phyloP scores from a whole-genome alignment of 2,113 vertebrate species.

The Calyptommatus sinebrachiatus region DNA sequence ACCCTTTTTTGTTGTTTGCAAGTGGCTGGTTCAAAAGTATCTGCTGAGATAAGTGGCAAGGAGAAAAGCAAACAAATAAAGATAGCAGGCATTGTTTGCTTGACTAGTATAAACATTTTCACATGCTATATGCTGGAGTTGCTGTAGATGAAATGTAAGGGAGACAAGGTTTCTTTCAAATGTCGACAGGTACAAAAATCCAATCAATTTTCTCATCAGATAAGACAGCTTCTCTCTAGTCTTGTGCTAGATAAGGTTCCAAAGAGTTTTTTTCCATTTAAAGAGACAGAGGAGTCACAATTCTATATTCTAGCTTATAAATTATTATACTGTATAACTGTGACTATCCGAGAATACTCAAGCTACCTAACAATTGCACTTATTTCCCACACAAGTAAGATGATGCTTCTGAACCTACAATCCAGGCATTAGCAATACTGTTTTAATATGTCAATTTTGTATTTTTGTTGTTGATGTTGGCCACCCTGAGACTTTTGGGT shows the following conservation, averaged over 20 bases:
- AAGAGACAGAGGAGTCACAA: constrained; percentile 28
- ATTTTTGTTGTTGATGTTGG: too few relatives aligned
- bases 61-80: constrained; percentile 7
- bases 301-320: constrained; percentile 31
- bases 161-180: constrained; percentile 38
- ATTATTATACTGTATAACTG: constrained; percentile 6
- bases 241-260: constrained; percentile 24
- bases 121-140: background rate
- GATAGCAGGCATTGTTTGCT: constrained; percentile 30
- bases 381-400: too few relatives aligned
- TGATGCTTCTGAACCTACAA: too few relatives aligned
- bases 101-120: constrained; percentile 36
- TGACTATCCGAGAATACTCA: background rate
- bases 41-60: background rate
- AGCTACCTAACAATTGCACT: too few relatives aligned
- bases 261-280: constrained; percentile 8
- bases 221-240: constrained; percentile 32
- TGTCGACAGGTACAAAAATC: constrained; percentile 43
- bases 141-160: constrained; percentile 32
- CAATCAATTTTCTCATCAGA: constrained; percentile 52
- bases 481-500: too few relatives aligned
- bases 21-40: background rate
- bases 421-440: too few relatives aligned
- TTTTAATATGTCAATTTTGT: too few relatives aligned
- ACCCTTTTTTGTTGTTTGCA: background rate